Conservation (phyloP, 2,113 vertebrate genomes). For the Erinaceus europaeus region DNA sequence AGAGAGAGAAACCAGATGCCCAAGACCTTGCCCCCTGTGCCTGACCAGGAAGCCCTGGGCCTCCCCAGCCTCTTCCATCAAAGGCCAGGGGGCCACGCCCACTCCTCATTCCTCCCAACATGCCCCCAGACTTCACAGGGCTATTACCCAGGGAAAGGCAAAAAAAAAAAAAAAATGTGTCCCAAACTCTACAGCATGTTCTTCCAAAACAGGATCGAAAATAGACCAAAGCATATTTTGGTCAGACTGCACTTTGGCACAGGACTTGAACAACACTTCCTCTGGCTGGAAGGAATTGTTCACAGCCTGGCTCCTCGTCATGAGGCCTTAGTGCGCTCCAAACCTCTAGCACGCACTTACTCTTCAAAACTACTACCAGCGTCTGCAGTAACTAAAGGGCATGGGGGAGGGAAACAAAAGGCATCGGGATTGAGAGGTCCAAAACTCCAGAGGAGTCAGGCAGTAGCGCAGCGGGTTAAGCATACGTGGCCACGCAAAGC, state of each 20-base stretch:
- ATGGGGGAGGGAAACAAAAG: not conserved
- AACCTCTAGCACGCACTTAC: not conserved
- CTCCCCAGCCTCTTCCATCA: not conserved
- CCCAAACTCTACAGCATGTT: not conserved
- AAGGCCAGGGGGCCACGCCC: not conserved
- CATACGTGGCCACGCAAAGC: no score
- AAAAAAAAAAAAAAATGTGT: conserved; percentile 40
- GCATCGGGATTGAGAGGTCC: accelerated
- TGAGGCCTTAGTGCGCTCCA: not conserved
- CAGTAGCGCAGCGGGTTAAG: no score
- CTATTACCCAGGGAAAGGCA: no score
- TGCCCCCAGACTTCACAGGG: conserved; percentile 4
- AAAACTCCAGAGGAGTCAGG: no score
- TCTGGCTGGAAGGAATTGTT: conserved; percentile 13
- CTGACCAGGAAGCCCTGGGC: accelerated
- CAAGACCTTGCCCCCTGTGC: not conserved
- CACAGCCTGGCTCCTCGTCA: not conserved
- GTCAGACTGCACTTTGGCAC: conserved; percentile 21
- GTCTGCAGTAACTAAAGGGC: not conserved
- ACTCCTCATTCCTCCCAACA: not conserved
- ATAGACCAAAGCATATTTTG: conserved; percentile 42
- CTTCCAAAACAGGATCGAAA: conserved; percentile 53
- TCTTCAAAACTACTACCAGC: not conserved
- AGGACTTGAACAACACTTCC: conserved; percentile 31
- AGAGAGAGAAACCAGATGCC: not conserved